A percentile compares a stretch with the other conserved stretches of the same genome.
Conservation (phyloP, 1,140 invertebrate species). For the Ectropis grisescens region DNA sequence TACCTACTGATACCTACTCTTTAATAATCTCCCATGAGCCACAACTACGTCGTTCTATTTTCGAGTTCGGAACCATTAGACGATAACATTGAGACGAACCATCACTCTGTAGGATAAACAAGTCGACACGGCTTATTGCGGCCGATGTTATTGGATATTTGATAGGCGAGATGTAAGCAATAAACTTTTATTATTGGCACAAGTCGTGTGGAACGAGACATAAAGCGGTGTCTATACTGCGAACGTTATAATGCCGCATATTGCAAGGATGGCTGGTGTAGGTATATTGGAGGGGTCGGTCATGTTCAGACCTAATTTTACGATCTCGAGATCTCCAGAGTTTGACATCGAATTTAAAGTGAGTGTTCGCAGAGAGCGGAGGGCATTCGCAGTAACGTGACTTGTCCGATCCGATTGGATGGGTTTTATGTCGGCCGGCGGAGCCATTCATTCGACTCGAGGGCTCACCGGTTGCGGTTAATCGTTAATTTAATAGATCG, state of each 20-base stretch:
- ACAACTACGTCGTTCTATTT: constrained; percentile 7
- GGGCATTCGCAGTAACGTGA: constrained; percentile 42
- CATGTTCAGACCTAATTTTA: constrained; percentile 51
- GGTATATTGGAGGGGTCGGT: constrained; percentile 19
- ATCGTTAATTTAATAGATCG: constrained; percentile 43
- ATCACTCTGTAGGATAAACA: constrained; percentile 18
- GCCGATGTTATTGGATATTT: constrained; percentile 33
- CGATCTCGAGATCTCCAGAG: constrained; percentile 44
- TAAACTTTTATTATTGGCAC: constrained; percentile 44
- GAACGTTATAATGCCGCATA: neutral
- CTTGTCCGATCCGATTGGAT: constrained; percentile 58
- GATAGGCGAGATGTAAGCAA: constrained; percentile 36
- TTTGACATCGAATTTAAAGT: constrained; percentile 59
- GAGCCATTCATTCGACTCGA: constrained; percentile 30
- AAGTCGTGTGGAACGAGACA: constrained; percentile 24
- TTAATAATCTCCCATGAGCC: neutral
- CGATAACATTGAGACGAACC: constrained; percentile 18
- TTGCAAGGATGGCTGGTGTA: neutral
- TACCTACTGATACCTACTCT: too few relatives aligned
- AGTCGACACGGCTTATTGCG: constrained; percentile 23
- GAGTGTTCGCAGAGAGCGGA: constrained; percentile 46
- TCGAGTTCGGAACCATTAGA: constrained; percentile 11
- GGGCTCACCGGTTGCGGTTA: constrained; percentile 32
- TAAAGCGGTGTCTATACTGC: constrained; percentile 19
- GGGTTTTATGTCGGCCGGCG: constrained; percentile 51